phyloP scores from a whole-genome alignment of 2,888 invertebrate species.

The Machimus rusticus region DNA sequence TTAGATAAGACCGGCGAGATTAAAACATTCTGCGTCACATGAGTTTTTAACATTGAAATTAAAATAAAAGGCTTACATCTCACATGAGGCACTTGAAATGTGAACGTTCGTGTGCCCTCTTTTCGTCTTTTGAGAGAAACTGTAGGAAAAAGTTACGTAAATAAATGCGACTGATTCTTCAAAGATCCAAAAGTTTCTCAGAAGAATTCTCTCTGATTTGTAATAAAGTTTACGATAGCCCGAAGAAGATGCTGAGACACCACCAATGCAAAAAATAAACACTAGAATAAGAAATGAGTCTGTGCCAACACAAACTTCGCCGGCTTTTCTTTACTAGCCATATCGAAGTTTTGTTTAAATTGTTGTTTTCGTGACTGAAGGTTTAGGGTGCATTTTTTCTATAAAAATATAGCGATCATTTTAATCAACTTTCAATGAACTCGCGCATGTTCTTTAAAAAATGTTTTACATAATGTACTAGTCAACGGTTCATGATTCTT shows the following conservation, averaged over 20 bases:
- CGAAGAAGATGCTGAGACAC: not conserved
- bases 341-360: not conserved
- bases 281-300: not conserved
- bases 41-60: not conserved
- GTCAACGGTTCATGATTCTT: not conserved
- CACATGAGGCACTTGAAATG: not conserved
- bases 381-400: not conserved
- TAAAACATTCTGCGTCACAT: not conserved
- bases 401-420: too few species aligned
- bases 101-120: not conserved
- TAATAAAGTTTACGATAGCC: not conserved
- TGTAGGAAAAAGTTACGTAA: not conserved
- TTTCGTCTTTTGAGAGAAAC: not conserved
- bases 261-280: not conserved
- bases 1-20: not conserved
- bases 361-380: not conserved
- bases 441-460: not conserved
- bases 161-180: not conserved
- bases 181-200: not conserved
- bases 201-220: not conserved
- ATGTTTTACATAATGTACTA: not conserved
- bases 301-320: not conserved
- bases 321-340: not conserved
- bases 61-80: not conserved
- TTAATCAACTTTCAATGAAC: not conserved